Evolutionary conservation across 1,140 invertebrate species (phyloP), one percentile per base, ranked within the genome.

Genomic region (Drosophila serrata): DNA sequence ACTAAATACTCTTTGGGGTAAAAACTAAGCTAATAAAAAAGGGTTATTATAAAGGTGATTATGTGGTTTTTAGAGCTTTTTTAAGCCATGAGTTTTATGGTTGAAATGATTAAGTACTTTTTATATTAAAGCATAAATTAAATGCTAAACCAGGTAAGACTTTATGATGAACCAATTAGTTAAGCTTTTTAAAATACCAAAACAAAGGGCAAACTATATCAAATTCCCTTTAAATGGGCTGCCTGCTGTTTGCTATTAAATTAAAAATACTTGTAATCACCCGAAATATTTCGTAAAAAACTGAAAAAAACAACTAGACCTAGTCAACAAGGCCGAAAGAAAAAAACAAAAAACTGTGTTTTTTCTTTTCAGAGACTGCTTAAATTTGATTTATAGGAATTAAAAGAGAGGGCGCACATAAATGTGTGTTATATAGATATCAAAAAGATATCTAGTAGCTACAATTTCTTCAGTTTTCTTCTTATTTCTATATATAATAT

Each of bases 331-430:
- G 70, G 70, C 59, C 61, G 7, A 45, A 62, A 24, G 4, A 64
- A 46, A 42, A 17, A 72, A 79, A 64, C 43, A 78, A 82, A 60
- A 51, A 39, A 57, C 64, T 56, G 27, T 59, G 17, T 40, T 59
- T 43, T 62, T 61, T 56, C 9, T 11, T 8, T 15, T 11, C 48
- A n/a, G 6, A 45, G 56, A 61, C 58, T 82, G 80, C 55, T 82
- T 84, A 57, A 63, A 69, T 75, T 82, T 82, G 76, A 82, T 84
- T 84, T 82, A 82, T 75, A 60, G 53, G 67, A 67, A 76, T 84
- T 75, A 48, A 58, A 69, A 24, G 15, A 42, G 64, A 48, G 63
- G 31, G 46, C 24, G 6, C n/a, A 46, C 33, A 45, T 22, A 64
- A 46, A 46, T 29, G 27, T 29, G 27, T 58, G 24, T 24, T 17